A percentile compares a stretch with the other conserved stretches of the same genome.
Evolutionary conservation across 2,113 vertebrate genomes (phyloP).

Genomic region (human): DNA sequence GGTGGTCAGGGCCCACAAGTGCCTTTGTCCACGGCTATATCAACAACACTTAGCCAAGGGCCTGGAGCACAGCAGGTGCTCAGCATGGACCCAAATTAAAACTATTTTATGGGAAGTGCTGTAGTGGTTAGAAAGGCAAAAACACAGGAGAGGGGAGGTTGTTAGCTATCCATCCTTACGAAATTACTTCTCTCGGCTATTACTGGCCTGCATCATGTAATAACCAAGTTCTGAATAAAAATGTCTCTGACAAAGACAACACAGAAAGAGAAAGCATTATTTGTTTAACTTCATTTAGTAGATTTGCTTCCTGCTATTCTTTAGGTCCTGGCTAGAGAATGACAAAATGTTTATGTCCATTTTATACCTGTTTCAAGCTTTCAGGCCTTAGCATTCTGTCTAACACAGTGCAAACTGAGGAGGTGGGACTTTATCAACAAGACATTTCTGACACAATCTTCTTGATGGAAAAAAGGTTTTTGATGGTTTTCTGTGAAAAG

Average conservation of each 20-base stretch:
- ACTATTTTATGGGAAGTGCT: not conserved
- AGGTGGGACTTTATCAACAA: not conserved
- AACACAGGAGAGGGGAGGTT: not conserved
- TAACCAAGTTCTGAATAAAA: slow-evolving; percentile 57
- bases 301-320: slow-evolving; percentile 36
- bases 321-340: not conserved
- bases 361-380: not conserved
- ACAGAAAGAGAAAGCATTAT: slow-evolving; percentile 45
- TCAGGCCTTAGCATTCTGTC: not conserved
- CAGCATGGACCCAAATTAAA: not conserved
- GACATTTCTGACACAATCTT: not conserved
- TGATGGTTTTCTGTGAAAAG: slow-evolving; percentile 37
- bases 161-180: not conserved
- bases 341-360: not conserved
- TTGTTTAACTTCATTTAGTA: slow-evolving; percentile 48
- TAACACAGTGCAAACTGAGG: not conserved
- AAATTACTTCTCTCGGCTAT: not conserved
- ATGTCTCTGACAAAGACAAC: slow-evolving; percentile 46
- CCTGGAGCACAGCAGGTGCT: not conserved
- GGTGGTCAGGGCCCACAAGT: not conserved
- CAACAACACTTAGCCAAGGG: not conserved
- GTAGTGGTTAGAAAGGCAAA: not conserved
- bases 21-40: not conserved
- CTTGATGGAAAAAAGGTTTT: slow-evolving; percentile 13
- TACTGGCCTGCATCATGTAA: not conserved